A percentile compares a stretch with the other conserved stretches of the same genome.
These are phyloP conservation scores for Cryptophagus acutangulus DNA, from an alignment of 2,888 invertebrate genomes.

Conservation along the genomic window DNA sequence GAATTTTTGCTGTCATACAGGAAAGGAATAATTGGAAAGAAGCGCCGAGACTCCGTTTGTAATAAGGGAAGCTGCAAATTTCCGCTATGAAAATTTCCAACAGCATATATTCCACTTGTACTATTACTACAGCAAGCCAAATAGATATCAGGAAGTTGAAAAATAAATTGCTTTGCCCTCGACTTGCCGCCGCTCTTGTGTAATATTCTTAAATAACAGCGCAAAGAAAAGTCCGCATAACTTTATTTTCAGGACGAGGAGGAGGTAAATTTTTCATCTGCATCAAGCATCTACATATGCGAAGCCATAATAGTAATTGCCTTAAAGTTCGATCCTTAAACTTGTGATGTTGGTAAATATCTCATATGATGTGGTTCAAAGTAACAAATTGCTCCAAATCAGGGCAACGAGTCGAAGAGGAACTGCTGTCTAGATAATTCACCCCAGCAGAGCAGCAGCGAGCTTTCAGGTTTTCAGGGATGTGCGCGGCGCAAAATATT, in stretches of 20 bases:
- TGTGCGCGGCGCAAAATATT: conserved; percentile 7
- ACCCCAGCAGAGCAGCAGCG: no score
- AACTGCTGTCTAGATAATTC: conserved; percentile 6
- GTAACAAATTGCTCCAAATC: conserved; percentile 7
- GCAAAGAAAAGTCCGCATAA: not conserved
- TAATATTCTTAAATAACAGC: conserved; percentile 1
- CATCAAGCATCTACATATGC: not conserved
- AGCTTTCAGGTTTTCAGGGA: no score
- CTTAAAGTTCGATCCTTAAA: no score
- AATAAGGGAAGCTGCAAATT: conserved; percentile 17
- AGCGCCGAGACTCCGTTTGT: conserved; percentile 23
- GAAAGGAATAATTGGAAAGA: conserved; percentile 38
- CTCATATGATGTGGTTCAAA: conserved; percentile 8
- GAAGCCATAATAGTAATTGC: not conserved
- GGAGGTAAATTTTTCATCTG: not conserved
- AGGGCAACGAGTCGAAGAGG: conserved; percentile 5
- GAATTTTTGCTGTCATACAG: conserved; percentile 28
- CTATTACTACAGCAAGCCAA: conserved; percentile 5
- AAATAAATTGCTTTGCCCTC: conserved; percentile 19
- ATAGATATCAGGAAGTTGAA: conserved; percentile 18
- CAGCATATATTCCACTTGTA: conserved; percentile 12
- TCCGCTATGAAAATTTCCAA: conserved; percentile 15
- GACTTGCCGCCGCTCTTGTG: conserved; percentile 5
- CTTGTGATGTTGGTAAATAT: conserved; percentile 7
- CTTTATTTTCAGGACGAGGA: not conserved